Conservation (phyloP, 2,888 invertebrate genomes). For the Rhamphomyia laevipes region DNA sequence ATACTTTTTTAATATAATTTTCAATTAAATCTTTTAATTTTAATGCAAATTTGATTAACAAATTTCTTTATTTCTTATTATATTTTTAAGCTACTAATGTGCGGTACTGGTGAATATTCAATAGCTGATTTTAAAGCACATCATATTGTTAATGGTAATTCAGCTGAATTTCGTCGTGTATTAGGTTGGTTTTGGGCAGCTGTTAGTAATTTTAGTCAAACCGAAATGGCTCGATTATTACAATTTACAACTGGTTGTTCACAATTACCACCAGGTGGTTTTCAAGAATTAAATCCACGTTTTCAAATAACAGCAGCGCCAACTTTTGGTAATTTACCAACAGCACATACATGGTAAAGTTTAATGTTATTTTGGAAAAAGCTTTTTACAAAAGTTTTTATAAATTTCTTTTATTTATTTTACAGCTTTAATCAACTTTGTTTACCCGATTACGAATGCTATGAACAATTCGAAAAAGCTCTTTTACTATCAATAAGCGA, state of each 20-base stretch:
- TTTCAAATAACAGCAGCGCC: conserved; percentile 88
- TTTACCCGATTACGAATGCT: conserved; percentile 86
- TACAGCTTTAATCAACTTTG: conserved; percentile 89
- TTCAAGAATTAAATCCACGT: conserved; percentile 77
- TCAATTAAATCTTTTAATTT: neutral
- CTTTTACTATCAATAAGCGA: conserved; percentile 86
- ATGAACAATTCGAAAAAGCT: conserved; percentile 86
- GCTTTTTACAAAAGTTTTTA: neutral
- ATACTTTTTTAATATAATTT: neutral
- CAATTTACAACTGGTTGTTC: conserved; percentile 92
- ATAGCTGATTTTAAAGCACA: conserved; percentile 82
- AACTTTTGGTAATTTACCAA: conserved; percentile 80
- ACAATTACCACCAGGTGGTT: conserved; percentile 83
- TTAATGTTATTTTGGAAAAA: too few relatives aligned
- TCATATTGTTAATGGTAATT: conserved; percentile 71
- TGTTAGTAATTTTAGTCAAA: conserved; percentile 75
- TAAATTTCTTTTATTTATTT: conserved; percentile 17
- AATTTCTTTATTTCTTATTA: too few relatives aligned
- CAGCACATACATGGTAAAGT: conserved; percentile 87
- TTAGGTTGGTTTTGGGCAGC: conserved; percentile 88
- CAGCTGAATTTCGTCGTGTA: conserved; percentile 71
- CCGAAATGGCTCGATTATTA: conserved; percentile 83
- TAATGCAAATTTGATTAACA: neutral
- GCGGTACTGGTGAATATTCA: conserved; percentile 87
- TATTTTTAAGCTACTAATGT: conserved; percentile 69